These are phyloP conservation scores for Tragelaphus buxtoni DNA, from an alignment of 2,113 vertebrate species.

Conservation along the genomic window DNA sequence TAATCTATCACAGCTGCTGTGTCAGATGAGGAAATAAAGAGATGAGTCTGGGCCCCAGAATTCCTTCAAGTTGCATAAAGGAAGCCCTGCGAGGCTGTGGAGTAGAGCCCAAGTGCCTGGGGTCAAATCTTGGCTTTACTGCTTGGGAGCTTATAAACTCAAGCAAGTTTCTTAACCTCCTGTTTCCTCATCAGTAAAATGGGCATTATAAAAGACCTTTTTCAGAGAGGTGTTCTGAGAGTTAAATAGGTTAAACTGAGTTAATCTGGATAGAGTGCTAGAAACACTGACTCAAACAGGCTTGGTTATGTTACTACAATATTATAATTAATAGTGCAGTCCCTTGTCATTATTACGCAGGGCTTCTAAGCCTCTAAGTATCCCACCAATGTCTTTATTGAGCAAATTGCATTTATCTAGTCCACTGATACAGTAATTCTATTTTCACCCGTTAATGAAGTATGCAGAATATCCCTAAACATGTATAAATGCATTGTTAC, in stretches of 20 bases:
- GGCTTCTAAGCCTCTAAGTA: neutral
- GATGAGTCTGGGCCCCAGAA: neutral
- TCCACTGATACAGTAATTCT: neutral
- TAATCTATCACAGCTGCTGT: neutral
- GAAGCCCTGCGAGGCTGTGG: fast-evolving
- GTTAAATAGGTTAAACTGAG: neutral
- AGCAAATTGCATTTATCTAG: neutral
- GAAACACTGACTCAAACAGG: neutral
- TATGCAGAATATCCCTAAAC: neutral
- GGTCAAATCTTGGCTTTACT: neutral
- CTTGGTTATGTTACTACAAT: neutral
- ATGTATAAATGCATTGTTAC: fast-evolving
- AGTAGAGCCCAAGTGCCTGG: neutral
- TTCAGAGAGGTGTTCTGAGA: neutral
- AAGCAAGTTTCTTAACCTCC: neutral
- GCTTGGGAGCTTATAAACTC: neutral
- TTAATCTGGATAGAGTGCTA: neutral
- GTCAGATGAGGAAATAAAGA: neutral
- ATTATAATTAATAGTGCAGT: neutral
- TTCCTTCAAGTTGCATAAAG: neutral
- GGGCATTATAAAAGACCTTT: neutral
- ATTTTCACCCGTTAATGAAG: neutral
- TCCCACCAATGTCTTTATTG: neutral
- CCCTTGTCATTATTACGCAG: neutral
- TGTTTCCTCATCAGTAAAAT: neutral